phyloP scores from a whole-genome alignment of 2,888 invertebrate genomes.

The Neoascia interrupta region DNA sequence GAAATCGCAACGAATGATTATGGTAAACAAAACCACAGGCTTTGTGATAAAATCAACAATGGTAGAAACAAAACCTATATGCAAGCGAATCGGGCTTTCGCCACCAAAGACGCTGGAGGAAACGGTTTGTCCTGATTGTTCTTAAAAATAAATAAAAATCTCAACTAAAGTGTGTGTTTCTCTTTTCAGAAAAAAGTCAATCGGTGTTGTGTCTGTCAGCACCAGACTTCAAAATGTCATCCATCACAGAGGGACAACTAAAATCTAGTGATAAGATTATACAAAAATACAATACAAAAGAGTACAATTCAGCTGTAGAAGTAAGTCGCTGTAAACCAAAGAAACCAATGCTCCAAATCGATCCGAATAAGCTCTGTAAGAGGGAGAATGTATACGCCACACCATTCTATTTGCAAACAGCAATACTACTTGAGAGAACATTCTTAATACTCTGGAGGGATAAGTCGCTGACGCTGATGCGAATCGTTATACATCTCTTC shows the following conservation, averaged over 20 bases:
- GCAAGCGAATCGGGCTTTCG: conserved; percentile 77
- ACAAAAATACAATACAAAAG: conserved; percentile 60
- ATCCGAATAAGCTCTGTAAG: conserved; percentile 76
- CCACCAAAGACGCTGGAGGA: too few relatives aligned
- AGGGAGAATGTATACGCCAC: conserved; percentile 81
- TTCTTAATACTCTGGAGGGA: conserved; percentile 85
- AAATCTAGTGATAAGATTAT: conserved; percentile 36
- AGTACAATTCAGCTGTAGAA: conserved; percentile 42
- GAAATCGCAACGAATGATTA: conserved; percentile 91
- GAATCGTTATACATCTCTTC: conserved; percentile 88
- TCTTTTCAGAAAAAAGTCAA: conserved; percentile 8
- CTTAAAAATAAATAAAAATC: too few relatives aligned
- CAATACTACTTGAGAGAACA: conserved; percentile 83
- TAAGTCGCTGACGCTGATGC: conserved; percentile 87
- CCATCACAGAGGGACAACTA: conserved; percentile 3
- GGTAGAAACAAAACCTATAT: conserved; percentile 83
- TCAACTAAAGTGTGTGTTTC: not conserved
- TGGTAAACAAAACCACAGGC: conserved; percentile 81
- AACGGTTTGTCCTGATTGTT: too few relatives aligned
- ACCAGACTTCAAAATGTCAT: conserved; percentile 10
- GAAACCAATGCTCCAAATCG: conserved; percentile 72
- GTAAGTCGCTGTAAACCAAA: conserved; percentile 72
- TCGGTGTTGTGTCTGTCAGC: not conserved
- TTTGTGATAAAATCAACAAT: conserved; percentile 84
- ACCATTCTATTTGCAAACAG: conserved; percentile 82